phyloP scores from a whole-genome alignment of 2,888 invertebrate genomes.

The Microchrysa polita region DNA sequence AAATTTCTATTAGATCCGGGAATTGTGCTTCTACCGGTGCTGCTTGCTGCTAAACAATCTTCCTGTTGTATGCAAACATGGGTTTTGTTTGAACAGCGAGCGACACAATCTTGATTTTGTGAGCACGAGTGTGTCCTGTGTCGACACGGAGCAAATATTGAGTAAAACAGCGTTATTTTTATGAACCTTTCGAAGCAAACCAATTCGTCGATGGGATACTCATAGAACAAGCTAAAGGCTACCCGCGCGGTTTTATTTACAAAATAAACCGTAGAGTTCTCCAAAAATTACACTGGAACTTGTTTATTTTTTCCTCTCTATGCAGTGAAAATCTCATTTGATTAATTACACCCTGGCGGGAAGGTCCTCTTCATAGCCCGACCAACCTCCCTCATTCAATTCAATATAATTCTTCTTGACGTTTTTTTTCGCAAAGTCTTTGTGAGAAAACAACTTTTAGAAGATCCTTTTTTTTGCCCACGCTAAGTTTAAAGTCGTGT shows the following conservation, averaged over 20 bases:
- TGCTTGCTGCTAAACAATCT: slow-evolving; percentile 17
- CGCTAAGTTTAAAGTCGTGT: not conserved
- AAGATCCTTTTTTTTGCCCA: not conserved
- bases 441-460: not conserved
- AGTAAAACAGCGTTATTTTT: not conserved
- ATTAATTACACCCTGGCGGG: not conserved
- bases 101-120: slow-evolving; percentile 8
- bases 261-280: no score
- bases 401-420: not conserved
- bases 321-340: slow-evolving; percentile 1
- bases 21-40: slow-evolving; percentile 8
- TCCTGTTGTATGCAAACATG: not conserved
- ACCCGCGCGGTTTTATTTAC: no score
- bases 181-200: no score
- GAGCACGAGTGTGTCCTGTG: no score
- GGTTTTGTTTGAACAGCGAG: not conserved
- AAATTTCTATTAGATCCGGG: slow-evolving; percentile 14
- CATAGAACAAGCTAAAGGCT: no score
- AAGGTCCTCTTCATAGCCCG: not conserved
- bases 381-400: not conserved
- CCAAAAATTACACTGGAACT: no score
- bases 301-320: no score
- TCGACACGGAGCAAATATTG: not conserved
- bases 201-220: no score
- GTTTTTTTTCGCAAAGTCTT: not conserved